Conservation (phyloP, 2,888 invertebrate genomes). For the Dynastes tityus region DNA sequence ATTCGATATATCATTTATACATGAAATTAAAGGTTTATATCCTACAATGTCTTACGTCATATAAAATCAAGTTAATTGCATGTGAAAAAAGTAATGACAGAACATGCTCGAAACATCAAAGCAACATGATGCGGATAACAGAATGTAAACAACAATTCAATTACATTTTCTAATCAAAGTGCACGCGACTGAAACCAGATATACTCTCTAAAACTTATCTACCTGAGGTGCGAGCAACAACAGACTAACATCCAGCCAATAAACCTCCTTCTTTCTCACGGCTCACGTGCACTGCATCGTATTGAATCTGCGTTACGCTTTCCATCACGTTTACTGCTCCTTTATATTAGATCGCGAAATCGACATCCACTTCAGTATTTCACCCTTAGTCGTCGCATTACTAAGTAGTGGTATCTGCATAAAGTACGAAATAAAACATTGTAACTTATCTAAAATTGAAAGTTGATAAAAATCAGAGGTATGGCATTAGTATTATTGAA, state of each 20-base stretch:
- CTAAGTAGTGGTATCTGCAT: background rate
- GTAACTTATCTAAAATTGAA: constrained; percentile 1
- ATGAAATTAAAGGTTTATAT: no score
- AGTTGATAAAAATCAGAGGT: constrained; percentile 52
- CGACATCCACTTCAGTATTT: constrained; percentile 55
- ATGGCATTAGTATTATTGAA: constrained; percentile 60
- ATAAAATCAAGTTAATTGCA: no score
- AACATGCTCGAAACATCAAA: no score
- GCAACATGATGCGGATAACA: no score
- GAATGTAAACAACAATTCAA: no score
- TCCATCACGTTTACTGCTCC: constrained; percentile 61
- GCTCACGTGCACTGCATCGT: constrained; percentile 45
- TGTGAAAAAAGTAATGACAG: no score
- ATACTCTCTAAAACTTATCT: no score
- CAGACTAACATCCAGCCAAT: background rate
- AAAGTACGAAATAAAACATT: background rate
- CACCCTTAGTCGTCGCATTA: constrained; percentile 48
- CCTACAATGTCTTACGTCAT: no score
- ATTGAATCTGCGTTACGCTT: constrained; percentile 58
- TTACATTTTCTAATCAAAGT: no score
- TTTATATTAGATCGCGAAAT: constrained; percentile 64
- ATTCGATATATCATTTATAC: no score
- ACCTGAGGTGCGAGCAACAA: background rate
- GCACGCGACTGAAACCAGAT: no score
- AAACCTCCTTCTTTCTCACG: background rate